A percentile compares a stretch with the other conserved stretches of the same genome.
phyloP scores from a whole-genome alignment of 2,113 vertebrate species.

The Urocitellus parryii region DNA sequence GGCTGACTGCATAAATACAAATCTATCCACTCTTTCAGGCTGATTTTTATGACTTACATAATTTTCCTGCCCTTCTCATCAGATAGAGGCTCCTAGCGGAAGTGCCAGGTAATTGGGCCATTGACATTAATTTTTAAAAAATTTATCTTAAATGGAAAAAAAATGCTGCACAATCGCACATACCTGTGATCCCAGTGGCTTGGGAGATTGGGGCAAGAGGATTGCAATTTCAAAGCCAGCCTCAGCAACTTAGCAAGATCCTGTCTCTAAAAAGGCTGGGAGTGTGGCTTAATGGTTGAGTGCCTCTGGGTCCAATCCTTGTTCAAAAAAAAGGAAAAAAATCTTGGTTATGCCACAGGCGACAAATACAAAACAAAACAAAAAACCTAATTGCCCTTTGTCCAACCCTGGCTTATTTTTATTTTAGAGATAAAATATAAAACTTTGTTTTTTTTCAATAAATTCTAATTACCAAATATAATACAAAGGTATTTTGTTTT shows the following conservation, averaged over 20 bases:
- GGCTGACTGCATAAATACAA: not conserved
- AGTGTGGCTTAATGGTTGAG: no score
- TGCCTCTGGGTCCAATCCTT: no score
- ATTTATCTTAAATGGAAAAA: not conserved
- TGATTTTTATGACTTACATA: not conserved
- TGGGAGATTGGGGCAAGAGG: no score
- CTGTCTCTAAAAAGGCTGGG: no score
- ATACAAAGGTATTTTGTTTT: conserved; percentile 13
- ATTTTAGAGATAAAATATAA: conserved; percentile 46
- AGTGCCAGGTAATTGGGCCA: not conserved
- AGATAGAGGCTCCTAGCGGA: not conserved
- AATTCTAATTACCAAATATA: not conserved
- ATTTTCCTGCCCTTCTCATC: not conserved
- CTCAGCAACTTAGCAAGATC: no score
- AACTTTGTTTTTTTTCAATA: not conserved
- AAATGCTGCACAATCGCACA: no score
- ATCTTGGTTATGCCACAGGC: not conserved
- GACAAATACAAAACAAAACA: not conserved
- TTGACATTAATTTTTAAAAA: not conserved
- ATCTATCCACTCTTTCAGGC: not conserved
- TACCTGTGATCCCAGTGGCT: no score
- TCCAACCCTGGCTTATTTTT: not conserved
- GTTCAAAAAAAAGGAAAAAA: not conserved
- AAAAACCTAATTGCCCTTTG: conserved; percentile 30
- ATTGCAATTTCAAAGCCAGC: no score